Base-by-base conservation (phyloP, 2,113 vertebrate genomes). In the Speoplatyrhinus poulsoni region DNA sequence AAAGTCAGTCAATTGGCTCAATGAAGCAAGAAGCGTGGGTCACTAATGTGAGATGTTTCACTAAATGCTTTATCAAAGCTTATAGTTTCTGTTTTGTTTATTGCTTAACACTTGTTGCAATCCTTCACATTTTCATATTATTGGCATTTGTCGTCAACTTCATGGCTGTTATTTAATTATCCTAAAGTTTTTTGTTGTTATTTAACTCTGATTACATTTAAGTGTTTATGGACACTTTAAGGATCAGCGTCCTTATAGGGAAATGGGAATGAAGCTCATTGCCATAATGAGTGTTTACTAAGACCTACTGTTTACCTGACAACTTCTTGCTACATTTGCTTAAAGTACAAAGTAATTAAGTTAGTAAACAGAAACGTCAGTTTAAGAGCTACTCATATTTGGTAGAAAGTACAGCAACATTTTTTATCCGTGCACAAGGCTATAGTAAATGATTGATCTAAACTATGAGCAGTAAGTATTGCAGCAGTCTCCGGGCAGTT, bases 311-410 rank as follows among this genome's bases (percentile, higher is more conserved):
- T 92, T 91, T 92, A 83, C 82, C 54, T 66, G 86, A 68, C 78
- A 91, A 81, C 90, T 90, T 90, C 89, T 89, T 86, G 72, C 76
- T 52, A 65, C 73, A 72, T 67, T 86, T 68, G 75, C 61, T 71
- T 70, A 73, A 57, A 48, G 16, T 48, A 15, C 54, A 63, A 68
- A 67, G 60, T 62, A 72, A 72, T 81, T 72, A 79, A 65, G 58
- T 53, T 1, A 26, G 16, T 69, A 75, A 76, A 62, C 32, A 36
- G 67, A 63, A 56, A 69, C 60, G 69, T 60, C 17, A 70, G 47
- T 33, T 32, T 53, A 1, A 19, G 49, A 12, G 52, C 54, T 46
- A 62, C 46, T 17, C 49, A 58, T 56, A 58, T 57, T 69, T 50
- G 49, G 54, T 62, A 12, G 46, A 49, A 46, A 19, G 12, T 33